Conservation (phyloP, 2,888 invertebrate species). For the Agrilus cyanescens region DNA sequence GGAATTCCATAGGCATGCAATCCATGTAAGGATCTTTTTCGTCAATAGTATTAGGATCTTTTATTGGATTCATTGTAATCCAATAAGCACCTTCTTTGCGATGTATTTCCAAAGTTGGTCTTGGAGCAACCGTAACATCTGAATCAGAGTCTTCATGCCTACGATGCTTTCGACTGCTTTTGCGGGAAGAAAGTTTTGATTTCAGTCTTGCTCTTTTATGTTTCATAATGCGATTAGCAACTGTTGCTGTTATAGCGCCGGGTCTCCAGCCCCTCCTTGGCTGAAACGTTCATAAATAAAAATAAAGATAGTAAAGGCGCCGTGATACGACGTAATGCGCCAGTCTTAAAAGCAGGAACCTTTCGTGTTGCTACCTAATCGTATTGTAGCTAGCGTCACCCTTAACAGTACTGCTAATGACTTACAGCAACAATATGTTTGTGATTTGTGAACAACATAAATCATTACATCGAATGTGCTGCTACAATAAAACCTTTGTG, state of each 20-base stretch:
- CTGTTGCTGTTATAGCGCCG: slow-evolving; percentile 42
- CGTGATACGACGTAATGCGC: no score
- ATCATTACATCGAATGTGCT: no score
- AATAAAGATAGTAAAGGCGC: no score
- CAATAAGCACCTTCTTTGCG: slow-evolving; percentile 53
- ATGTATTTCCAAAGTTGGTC: slow-evolving; percentile 51
- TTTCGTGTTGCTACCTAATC: no score
- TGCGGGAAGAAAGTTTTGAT: slow-evolving; percentile 31
- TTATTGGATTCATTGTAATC: slow-evolving; percentile 55
- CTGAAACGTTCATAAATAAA: slow-evolving; percentile 21
- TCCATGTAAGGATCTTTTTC: slow-evolving; percentile 57
- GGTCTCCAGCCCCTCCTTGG: slow-evolving; percentile 45
- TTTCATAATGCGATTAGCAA: slow-evolving; percentile 27
- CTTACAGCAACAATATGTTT: no score
- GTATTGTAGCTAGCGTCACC: no score
- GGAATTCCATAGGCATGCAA: slow-evolving; percentile 56
- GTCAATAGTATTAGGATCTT: slow-evolving; percentile 45
- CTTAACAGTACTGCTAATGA: no score
- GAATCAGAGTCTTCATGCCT: slow-evolving; percentile 31
- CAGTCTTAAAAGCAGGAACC: no score
- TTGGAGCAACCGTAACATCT: slow-evolving; percentile 39
- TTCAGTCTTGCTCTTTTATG: slow-evolving; percentile 23
- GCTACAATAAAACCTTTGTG: no score
- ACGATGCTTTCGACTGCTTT: slow-evolving; percentile 33
- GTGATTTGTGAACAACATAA: no score